A percentile compares a stretch with the other conserved stretches of the same genome.
Conservation (phyloP, 1,140 invertebrate genomes). For the Camponotus pennsylvanicus region DNA sequence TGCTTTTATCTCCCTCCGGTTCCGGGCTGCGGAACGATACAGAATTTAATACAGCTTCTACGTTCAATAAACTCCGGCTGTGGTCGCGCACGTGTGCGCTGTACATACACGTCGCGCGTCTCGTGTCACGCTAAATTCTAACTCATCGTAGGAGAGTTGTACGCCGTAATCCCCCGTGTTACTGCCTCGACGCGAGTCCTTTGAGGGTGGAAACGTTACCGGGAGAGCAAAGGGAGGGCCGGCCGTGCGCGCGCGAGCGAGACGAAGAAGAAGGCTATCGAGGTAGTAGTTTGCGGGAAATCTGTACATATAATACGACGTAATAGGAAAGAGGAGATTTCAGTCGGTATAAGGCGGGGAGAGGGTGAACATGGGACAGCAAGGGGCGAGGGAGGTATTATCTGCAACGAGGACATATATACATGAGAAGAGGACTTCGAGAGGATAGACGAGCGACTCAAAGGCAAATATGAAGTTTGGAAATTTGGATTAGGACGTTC, state of each 20-base stretch:
- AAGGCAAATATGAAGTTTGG: slow-evolving; percentile 76
- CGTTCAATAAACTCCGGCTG: slow-evolving; percentile 81
- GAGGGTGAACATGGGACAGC: not conserved
- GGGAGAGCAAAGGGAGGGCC: slow-evolving; percentile 65
- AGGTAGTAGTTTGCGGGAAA: slow-evolving; percentile 68
- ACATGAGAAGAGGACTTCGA: not conserved
- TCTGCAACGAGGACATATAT: slow-evolving; percentile 34
- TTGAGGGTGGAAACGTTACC: slow-evolving; percentile 80
- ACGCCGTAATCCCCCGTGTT: slow-evolving; percentile 80
- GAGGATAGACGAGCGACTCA: slow-evolving; percentile 64
- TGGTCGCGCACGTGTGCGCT: slow-evolving; percentile 1
- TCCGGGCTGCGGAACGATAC: slow-evolving; percentile 67
- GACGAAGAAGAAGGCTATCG: slow-evolving; percentile 55
- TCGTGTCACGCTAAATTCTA: slow-evolving; percentile 81
- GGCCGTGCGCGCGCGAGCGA: slow-evolving; percentile 35
- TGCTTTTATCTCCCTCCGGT: slow-evolving; percentile 60
- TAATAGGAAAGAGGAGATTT: slow-evolving; percentile 64
- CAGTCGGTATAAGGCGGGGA: not conserved
- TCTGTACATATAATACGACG: slow-evolving; percentile 69
- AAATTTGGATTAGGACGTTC: slow-evolving; percentile 77
- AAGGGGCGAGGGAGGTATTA: slow-evolving; percentile 48
- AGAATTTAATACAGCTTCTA: slow-evolving; percentile 82
- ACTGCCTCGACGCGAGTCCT: slow-evolving; percentile 76
- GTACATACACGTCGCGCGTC: slow-evolving; percentile 67
- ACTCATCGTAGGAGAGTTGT: slow-evolving; percentile 80